Evolutionary conservation across 2,888 invertebrate species (phyloP).

Genomic region (Epicampocera succincta): DNA sequence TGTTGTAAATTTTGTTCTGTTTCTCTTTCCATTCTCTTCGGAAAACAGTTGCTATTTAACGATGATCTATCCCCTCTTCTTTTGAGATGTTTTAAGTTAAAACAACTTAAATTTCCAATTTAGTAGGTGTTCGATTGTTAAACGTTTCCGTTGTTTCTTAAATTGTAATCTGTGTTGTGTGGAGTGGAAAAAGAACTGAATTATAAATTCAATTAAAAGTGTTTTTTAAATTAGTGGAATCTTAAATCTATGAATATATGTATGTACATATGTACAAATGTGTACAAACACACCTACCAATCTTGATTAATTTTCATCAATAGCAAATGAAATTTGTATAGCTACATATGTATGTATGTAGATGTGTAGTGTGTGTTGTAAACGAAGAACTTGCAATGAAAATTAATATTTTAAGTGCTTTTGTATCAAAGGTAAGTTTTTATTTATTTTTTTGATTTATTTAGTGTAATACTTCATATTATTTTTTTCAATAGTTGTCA

Average conservation of each 20-base stretch:
- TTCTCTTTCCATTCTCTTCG: conserved; percentile 17
- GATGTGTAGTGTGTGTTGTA: background rate
- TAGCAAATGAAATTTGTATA: background rate
- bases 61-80: conserved; percentile 20
- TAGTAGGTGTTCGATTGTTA: conserved; percentile 58
- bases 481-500: background rate
- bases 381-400: background rate
- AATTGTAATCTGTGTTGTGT: conserved; percentile 14
- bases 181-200: background rate
- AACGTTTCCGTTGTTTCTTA: conserved; percentile 61
- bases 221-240: background rate
- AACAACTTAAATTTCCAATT: conserved; percentile 53
- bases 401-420: background rate
- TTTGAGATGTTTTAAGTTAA: conserved; percentile 57
- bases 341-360: too few relatives aligned
- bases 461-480: conserved; percentile 1
- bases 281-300: too few relatives aligned
- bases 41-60: conserved; percentile 16
- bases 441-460: conserved; percentile 8
- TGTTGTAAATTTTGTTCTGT: conserved; percentile 30
- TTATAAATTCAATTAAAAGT: conserved; percentile 9
- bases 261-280: too few relatives aligned
- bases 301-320: background rate
- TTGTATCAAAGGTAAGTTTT: conserved; percentile 24
- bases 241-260: too few relatives aligned